Evolutionary conservation across 2,113 vertebrate species (phyloP), one percentile per base, ranked within the genome.

Genomic region (Pomatorhinus ruficollis): DNA sequence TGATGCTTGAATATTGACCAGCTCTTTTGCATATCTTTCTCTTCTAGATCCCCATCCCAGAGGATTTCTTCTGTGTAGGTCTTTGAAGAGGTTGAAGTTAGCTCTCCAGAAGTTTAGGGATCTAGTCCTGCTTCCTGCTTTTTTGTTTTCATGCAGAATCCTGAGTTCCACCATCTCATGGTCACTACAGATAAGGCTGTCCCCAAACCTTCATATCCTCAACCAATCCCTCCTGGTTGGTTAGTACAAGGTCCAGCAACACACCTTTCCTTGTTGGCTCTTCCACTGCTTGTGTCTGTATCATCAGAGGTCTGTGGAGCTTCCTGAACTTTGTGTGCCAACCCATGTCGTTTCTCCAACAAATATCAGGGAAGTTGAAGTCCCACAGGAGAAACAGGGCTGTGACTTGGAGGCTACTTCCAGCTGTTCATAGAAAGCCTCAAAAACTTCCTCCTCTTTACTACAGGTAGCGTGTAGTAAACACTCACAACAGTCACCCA

Each of bases 171-270:
- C 37, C 14, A 35, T 57, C 25, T 49, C 42, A 37, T 14, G 17
- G 14, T 68, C 37, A 37, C 33, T 37, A 27, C 25, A 37, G 17
- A 0, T 0, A 52, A 52, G 27, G 4, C 33, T 52, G 17, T 11
- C 14, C 6, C 14, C 9, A 85, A 5, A 13, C 13, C 33, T 77
- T 60, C 5, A 2, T 31, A 33, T 44, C 23, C 44, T 68, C 25
- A 60, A 33, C 37, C 15, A 37, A 7, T 18, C 17, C 11, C 21
- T 37, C 9, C 37, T 68, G 22, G 11, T 52, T 77, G 33, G 18
- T 37, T 33, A 27, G 23, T 28, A 24, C 42, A 57, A n/a, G 12
- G 53, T 37, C 14, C 21, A 68, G 37, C 17, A 44, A 60, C 22
- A 44, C 14, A 20, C 37, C 27, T 66, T 35, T 50, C 17, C 17